phyloP scores from a whole-genome alignment of 2,888 invertebrate genomes.

The Myopa testacea region DNA sequence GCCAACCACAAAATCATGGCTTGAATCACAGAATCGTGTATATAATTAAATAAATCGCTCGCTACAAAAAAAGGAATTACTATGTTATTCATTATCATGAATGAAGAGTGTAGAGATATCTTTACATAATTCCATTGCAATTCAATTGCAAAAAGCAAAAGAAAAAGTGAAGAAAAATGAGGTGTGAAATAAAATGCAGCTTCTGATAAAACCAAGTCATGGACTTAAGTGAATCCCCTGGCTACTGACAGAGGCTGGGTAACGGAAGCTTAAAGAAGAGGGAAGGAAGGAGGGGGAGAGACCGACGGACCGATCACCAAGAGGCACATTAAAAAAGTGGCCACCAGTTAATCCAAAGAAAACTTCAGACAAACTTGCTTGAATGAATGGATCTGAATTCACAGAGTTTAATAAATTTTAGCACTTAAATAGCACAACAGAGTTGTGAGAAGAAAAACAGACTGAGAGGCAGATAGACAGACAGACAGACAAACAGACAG shows the following conservation, averaged over 20 bases:
- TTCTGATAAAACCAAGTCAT: neutral
- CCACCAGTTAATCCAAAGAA: too few species aligned
- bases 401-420: too few species aligned
- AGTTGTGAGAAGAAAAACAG: neutral
- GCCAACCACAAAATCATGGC: too few species aligned
- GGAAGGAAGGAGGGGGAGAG: too few species aligned
- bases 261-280: too few species aligned
- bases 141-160: neutral
- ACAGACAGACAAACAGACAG: neutral
- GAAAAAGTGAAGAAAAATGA: neutral
- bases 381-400: neutral
- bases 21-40: too few species aligned
- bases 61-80: too few species aligned
- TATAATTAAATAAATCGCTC: too few species aligned
- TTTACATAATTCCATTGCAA: neutral
- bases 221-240: too few species aligned
- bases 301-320: too few species aligned
- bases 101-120: neutral
- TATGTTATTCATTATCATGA: too few species aligned
- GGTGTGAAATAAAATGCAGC: slow-evolving; percentile 3
- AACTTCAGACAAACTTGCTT: neutral
- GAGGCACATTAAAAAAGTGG: neutral
- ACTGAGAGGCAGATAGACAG: neutral
- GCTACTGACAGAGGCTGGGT: too few species aligned
- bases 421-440: neutral